A percentile compares a stretch with the other conserved stretches of the same genome.
phyloP scores from a whole-genome alignment of 2,797 vertebrate species.

The Anguilla pacifica region DNA sequence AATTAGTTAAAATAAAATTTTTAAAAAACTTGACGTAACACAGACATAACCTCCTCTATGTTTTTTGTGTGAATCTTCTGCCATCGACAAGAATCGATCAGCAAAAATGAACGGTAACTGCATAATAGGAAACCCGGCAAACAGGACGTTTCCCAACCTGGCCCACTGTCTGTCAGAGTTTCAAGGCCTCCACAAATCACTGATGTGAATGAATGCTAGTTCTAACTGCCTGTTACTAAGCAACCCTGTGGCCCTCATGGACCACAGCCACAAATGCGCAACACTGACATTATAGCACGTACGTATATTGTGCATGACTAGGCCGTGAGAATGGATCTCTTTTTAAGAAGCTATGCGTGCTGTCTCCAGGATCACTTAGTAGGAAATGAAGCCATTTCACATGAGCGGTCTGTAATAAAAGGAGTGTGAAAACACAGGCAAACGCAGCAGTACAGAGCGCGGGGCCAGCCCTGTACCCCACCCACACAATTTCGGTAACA shows the following conservation, averaged over 20 bases:
- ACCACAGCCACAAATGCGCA: not conserved
- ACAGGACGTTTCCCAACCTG: not conserved
- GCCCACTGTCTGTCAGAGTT: not conserved
- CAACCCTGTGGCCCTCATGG: not conserved
- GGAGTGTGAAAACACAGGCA: slow-evolving; percentile 81
- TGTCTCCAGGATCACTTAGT: slow-evolving; percentile 72
- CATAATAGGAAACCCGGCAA: not conserved
- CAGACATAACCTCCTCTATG: not conserved
- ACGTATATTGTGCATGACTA: not conserved
- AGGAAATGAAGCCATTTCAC: slow-evolving; percentile 73
- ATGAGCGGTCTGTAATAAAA: slow-evolving; percentile 78
- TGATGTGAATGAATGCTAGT: not conserved
- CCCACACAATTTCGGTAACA: slow-evolving; percentile 82
- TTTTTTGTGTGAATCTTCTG: not conserved
- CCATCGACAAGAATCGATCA: not conserved
- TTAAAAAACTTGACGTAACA: slow-evolving; percentile 22
- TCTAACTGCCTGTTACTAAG: not conserved
- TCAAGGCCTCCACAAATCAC: not conserved
- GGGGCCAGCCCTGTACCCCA: slow-evolving; percentile 71
- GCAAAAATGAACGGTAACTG: not conserved
- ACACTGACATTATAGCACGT: not conserved
- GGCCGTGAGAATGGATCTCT: slow-evolving; percentile 53
- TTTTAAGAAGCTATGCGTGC: slow-evolving; percentile 54
- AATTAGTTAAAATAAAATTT: slow-evolving; percentile 56
- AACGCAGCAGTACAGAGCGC: slow-evolving; percentile 69